phyloP scores from a whole-genome alignment of 2,797 vertebrate genomes.

The Cossypha caffra region DNA sequence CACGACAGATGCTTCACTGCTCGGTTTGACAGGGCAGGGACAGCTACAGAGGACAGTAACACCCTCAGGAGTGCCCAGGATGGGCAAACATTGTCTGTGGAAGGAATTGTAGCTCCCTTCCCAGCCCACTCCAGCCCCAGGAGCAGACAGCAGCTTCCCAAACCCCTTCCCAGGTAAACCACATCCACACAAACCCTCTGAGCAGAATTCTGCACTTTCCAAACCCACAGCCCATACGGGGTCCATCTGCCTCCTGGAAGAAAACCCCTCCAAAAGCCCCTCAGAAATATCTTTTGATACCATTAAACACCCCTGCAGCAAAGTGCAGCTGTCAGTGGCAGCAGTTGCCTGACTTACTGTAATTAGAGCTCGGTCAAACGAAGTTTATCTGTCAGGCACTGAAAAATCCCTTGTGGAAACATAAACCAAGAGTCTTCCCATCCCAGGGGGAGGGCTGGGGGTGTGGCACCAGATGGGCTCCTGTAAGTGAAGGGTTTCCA shows the following conservation, averaged over 20 bases:
- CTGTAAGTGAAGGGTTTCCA: neutral
- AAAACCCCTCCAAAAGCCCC: neutral
- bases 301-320: neutral
- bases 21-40: neutral
- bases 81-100: rapidly evolving
- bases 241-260: neutral
- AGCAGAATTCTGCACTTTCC: neutral
- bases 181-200: rapidly evolving
- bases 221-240: rapidly evolving
- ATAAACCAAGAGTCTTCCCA: rapidly evolving
- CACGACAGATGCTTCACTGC: rapidly evolving
- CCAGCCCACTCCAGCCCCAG: neutral
- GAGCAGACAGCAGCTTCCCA: neutral
- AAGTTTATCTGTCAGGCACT: rapidly evolving
- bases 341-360: neutral
- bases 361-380: neutral
- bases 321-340: neutral
- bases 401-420: rapidly evolving
- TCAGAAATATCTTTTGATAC: neutral
- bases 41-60: neutral
- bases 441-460: neutral
- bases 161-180: neutral
- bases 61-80: neutral
- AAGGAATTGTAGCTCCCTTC: rapidly evolving
- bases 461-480: rapidly evolving